phyloP scores from a whole-genome alignment of 2,113 vertebrate genomes.

The Hystrix cristata region DNA sequence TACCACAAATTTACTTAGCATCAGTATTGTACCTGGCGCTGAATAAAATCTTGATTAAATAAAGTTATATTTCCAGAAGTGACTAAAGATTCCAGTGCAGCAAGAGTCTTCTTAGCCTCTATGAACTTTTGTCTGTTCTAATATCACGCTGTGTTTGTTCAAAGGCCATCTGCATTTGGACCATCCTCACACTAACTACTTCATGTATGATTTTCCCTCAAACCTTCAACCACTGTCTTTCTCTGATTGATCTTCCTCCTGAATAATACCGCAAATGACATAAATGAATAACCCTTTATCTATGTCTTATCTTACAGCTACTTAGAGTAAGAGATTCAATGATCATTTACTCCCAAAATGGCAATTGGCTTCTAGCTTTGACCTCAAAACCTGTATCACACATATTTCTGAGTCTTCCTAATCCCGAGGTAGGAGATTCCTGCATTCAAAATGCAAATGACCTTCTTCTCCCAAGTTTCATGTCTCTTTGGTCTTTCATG shows the following conservation, averaged over 20 bases:
- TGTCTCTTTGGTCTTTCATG: not conserved
- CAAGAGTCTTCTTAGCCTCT: not conserved
- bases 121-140: not conserved
- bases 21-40: not conserved
- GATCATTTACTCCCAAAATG: not conserved
- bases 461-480: not conserved
- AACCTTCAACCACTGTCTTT: not conserved
- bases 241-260: not conserved
- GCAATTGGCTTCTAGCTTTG: not conserved
- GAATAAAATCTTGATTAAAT: constrained; percentile 22
- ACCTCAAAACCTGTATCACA: not conserved
- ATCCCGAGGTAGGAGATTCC: not conserved
- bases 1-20: not conserved
- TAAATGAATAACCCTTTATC: not conserved
- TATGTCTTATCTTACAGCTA: not conserved
- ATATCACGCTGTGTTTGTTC: not conserved
- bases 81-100: not conserved
- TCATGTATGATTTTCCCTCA: not conserved
- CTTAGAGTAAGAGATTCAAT: not conserved
- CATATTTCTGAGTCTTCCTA: not conserved
- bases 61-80: constrained; percentile 22
- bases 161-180: not conserved
- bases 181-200: not conserved
- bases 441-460: constrained; percentile 4
- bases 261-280: not conserved